A percentile compares a stretch with the other conserved stretches of the same genome.
phyloP scores from a whole-genome alignment of 2,113 vertebrate genomes.

The Conger conger region DNA sequence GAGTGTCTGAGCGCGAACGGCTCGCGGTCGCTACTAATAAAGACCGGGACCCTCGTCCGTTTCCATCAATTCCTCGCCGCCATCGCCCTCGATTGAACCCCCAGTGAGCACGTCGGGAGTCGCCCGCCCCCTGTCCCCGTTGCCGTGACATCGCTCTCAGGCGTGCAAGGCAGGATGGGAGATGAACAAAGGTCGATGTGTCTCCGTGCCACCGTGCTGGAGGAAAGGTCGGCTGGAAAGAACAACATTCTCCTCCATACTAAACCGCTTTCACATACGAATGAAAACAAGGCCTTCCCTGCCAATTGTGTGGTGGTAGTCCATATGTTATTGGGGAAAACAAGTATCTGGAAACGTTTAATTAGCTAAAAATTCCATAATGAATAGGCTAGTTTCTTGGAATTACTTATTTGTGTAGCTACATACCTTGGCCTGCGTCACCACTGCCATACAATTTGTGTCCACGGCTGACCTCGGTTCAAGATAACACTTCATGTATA shows the following conservation, averaged over 20 bases:
- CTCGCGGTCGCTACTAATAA: too few relatives aligned
- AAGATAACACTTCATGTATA: too few relatives aligned
- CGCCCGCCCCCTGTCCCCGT: neutral
- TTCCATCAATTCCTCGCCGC: neutral
- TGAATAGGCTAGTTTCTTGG: too few relatives aligned
- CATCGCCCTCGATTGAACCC: neutral
- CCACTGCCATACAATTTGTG: too few relatives aligned
- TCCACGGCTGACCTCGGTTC: too few relatives aligned
- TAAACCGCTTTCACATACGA: neutral
- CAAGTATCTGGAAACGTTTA: too few relatives aligned
- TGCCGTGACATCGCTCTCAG: neutral
- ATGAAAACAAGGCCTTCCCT: neutral
- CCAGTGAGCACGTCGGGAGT: neutral
- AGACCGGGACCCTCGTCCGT: too few relatives aligned
- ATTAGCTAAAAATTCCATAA: too few relatives aligned
- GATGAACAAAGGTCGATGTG: neutral
- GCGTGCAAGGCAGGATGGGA: neutral
- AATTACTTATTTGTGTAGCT: neutral
- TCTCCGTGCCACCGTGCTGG: neutral
- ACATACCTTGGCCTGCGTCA: neutral
- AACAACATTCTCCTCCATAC: neutral
- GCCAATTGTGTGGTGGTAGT: too few relatives aligned
- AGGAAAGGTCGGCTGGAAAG: neutral
- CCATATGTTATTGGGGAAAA: too few relatives aligned
- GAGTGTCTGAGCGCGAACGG: slow-evolving; percentile 54